Conservation (phyloP, 2,888 invertebrate species). For the Drosophila paucipuncta region DNA sequence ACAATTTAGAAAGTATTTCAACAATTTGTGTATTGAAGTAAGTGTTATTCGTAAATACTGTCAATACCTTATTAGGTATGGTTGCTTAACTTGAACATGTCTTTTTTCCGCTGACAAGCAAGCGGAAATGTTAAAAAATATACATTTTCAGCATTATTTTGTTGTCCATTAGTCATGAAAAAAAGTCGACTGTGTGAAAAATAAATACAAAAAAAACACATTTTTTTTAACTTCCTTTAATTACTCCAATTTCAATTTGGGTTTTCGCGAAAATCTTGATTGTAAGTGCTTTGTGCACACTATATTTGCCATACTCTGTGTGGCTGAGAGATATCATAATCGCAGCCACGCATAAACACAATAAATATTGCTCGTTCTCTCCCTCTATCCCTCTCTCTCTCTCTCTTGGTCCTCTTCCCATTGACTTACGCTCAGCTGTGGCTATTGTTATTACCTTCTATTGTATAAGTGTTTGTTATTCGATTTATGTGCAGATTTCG, state of each 20-base stretch:
- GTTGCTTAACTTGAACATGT: background rate
- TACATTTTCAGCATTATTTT: slow-evolving; percentile 31
- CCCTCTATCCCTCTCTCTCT: background rate
- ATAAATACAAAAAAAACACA: background rate
- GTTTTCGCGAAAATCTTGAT: background rate
- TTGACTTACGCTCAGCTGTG: slow-evolving; percentile 31
- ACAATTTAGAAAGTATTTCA: background rate
- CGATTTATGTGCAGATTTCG: slow-evolving; percentile 64
- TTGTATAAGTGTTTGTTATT: slow-evolving; percentile 59
- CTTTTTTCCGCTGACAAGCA: slow-evolving; percentile 13
- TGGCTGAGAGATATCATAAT: slow-evolving; percentile 18
- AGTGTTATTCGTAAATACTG: background rate
- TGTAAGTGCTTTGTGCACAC: background rate
- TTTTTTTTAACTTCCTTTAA: slow-evolving; percentile 15
- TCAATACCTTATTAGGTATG: slow-evolving; percentile 1
- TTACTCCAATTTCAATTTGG: slow-evolving; percentile 17
- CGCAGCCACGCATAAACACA: slow-evolving; percentile 21
- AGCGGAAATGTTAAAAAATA: slow-evolving; percentile 49
- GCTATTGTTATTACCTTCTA: slow-evolving; percentile 39
- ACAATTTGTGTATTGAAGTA: background rate
- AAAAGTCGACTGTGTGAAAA: slow-evolving; percentile 30
- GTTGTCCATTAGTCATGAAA: slow-evolving; percentile 42
- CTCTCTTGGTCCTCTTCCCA: background rate
- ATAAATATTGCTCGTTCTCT: slow-evolving; percentile 16
- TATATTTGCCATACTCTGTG: background rate